Conservation (phyloP, 2,113 vertebrate genomes). For the Cygnus buccinator region DNA sequence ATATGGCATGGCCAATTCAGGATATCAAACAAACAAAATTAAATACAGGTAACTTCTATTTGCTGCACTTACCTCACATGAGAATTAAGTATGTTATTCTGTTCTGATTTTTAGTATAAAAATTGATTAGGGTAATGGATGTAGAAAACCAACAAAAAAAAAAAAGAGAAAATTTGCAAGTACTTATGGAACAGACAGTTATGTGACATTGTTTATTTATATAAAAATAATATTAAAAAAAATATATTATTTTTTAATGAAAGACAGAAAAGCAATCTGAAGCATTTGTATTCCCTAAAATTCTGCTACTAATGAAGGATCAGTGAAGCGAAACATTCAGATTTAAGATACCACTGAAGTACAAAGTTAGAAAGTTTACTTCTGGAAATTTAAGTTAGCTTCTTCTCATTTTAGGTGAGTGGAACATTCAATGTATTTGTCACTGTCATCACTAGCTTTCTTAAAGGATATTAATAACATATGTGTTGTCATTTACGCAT, state of each 20-base stretch:
- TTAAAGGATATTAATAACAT: background rate
- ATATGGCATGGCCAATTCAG: background rate
- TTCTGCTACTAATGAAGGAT: background rate
- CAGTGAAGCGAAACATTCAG: background rate
- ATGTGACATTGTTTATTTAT: background rate
- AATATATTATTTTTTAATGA: background rate
- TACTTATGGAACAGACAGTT: background rate
- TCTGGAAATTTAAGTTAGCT: background rate
- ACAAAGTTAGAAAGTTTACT: background rate
- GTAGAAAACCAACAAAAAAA: background rate
- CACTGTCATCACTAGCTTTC: background rate
- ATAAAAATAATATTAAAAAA: too few relatives aligned
- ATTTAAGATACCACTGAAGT: background rate
- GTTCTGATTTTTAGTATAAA: background rate
- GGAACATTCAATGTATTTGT: background rate
- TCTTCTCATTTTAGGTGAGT: background rate
- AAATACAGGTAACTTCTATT: background rate
- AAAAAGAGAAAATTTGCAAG: background rate
- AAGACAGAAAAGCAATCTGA: background rate
- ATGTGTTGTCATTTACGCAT: background rate
- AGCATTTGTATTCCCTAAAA: background rate
- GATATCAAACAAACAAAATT: background rate
- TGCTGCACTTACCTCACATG: background rate
- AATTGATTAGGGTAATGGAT: background rate
- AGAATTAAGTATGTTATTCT: background rate